Base-by-base conservation (phyloP, 2,113 vertebrate genomes). In the Xiphorhynchus elegans region DNA sequence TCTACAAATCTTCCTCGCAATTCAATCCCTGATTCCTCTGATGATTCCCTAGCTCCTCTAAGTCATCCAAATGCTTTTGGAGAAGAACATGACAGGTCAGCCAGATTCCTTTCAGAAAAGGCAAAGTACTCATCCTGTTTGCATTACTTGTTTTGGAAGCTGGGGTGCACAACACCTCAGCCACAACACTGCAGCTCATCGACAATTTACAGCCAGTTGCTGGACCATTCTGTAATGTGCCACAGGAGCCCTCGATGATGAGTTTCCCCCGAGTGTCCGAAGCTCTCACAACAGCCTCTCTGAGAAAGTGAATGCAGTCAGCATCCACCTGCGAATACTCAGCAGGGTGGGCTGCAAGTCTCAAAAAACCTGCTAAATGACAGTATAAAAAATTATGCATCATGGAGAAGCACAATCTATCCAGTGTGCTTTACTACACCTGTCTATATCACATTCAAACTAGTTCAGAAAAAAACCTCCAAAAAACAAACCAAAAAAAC, bases 81-180 rank as follows among this genome's bases (percentile, higher is more conserved):
- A 92, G 37, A 93, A 40, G 20, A 91, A 73, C 13, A 58, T 8
- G 87, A 15, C 25, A 79, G 37, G 49, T 46, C 70, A 90, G 50
- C 35, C 72, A 81, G 42, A 69, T 14, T 86, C 24, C 37, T 84
- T 77, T 25, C 56, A 58, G 70, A 84, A 91, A 86, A 82, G 79
- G 11, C 23, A 73, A 59, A 69, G 31, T 39, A 40, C 20, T 75
- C 56, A 50, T 64, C 37, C 66, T 44, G 42, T 63, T 86, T 31
- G 47, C 1, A 7, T 70, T 67, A 64, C 16, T 11, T 3, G 2
- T 46, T 86, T 80, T 66, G 82, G 62, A 39, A 94, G 26, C n/a
- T 74, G 40, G 20, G 37, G 15, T 0, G 1, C 50, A 40, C 60
- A 42, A 11, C 9, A 56, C 53, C 21, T 85, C 58, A 79, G 58